Evolutionary conservation across 2,797 vertebrate species (phyloP).

Genomic region (Orestias chungarensis): DNA sequence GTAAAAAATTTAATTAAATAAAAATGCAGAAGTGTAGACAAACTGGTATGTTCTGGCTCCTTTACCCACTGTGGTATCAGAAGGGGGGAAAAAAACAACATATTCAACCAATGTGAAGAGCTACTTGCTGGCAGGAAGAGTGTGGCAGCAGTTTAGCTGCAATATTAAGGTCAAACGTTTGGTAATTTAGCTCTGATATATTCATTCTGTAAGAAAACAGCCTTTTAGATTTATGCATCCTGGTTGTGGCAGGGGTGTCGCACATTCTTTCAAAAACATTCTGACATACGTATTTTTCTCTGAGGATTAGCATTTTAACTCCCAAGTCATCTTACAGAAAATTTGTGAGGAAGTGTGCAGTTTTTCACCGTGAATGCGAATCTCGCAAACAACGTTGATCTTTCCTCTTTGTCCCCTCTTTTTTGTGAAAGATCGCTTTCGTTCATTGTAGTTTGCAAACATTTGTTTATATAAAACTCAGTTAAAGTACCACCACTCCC

Average conservation of each 20-base stretch:
- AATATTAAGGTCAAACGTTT: slow-evolving; percentile 35
- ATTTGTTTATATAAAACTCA: too few relatives aligned
- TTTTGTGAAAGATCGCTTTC: too few relatives aligned
- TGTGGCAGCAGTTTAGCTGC: slow-evolving; percentile 39
- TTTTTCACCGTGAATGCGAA: slow-evolving; percentile 13
- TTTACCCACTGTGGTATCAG: slow-evolving; percentile 10
- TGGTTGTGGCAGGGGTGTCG: slow-evolving; percentile 40
- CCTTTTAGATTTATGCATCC: slow-evolving; percentile 14
- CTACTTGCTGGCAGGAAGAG: slow-evolving; percentile 20
- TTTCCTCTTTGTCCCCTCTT: too few relatives aligned
- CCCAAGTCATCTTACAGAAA: background rate
- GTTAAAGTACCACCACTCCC: too few relatives aligned
- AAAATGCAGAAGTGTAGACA: slow-evolving; percentile 13
- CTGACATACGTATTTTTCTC: slow-evolving; percentile 11
- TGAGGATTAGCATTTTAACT: background rate
- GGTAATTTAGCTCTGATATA: slow-evolving; percentile 15
- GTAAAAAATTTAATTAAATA: too few relatives aligned
- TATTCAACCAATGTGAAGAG: background rate
- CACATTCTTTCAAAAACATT: background rate
- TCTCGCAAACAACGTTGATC: too few relatives aligned
- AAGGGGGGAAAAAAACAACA: background rate
- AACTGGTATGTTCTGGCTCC: slow-evolving; percentile 3
- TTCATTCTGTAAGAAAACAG: slow-evolving; percentile 28
- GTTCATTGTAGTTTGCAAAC: too few relatives aligned
- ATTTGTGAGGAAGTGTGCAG: slow-evolving; percentile 27